phyloP scores from a whole-genome alignment of 2,113 vertebrate species.

The Amia ocellicauda region DNA sequence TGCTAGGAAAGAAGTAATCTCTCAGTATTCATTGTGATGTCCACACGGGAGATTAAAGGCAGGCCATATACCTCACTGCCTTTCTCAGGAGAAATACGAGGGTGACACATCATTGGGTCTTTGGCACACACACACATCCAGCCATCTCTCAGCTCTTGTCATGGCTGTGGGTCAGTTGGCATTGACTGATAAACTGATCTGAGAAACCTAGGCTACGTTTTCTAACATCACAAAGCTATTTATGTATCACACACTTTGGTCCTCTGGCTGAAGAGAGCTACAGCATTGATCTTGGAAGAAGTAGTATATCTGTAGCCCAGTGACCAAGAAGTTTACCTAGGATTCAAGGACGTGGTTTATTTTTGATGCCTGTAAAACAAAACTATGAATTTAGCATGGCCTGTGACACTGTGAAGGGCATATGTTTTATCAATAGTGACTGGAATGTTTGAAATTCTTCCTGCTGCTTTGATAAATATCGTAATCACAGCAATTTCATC shows the following conservation, averaged over 20 bases:
- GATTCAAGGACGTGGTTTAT: no score
- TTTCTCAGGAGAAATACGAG: background rate
- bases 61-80: no score
- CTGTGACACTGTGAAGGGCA: no score
- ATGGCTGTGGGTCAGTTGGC: slow-evolving; percentile 2
- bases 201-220: background rate
- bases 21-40: no score
- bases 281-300: background rate
- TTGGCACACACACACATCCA: background rate
- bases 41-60: no score
- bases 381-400: no score
- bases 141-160: slow-evolving; percentile 3
- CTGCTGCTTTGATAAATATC: no score
- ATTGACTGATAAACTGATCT: background rate
- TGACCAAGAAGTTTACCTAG: background rate
- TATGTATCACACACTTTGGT: background rate
- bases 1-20: no score
- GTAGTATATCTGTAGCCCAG: no score
- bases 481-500: background rate
- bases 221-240: background rate
- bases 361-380: no score
- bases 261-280: background rate
- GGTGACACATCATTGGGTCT: background rate
- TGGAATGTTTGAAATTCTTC: no score
- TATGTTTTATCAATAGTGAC: no score